Evolutionary conservation across 2,113 vertebrate species (phyloP).

Genomic region (Clarias magur): DNA sequence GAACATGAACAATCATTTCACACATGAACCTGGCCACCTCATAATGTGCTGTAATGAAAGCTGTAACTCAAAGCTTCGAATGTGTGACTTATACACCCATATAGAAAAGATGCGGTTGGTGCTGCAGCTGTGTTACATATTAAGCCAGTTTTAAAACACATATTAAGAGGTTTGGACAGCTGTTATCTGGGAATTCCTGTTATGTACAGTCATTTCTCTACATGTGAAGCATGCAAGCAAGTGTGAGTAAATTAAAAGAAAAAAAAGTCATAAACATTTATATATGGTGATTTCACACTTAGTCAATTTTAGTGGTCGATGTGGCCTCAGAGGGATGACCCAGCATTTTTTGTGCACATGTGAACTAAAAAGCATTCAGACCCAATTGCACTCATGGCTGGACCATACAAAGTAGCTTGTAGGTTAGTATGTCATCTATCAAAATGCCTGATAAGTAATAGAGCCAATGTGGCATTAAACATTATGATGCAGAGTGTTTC

Average conservation of each 20-base stretch:
- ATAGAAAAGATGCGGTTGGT: not conserved
- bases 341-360: not conserved
- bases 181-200: not conserved
- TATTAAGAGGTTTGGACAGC: no score
- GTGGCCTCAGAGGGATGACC: not conserved
- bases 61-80: no score
- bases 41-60: no score
- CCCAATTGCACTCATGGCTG: not conserved
- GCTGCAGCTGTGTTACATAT: not conserved
- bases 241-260: not conserved
- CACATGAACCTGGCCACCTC: no score
- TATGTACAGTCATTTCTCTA: not conserved
- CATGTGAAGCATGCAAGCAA: not conserved
- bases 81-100: not conserved
- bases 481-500: not conserved
- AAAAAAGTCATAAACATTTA: no score
- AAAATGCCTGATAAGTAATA: not conserved
- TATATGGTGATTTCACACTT: no score
- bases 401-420: not conserved
- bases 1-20: no score
- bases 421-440: not conserved
- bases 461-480: not conserved
- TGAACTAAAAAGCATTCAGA: not conserved
- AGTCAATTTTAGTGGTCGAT: no score
- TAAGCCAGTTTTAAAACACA: not conserved